Evolutionary conservation across 2,888 invertebrate species (phyloP), one percentile per base, ranked within the genome.

Genomic region (Crioceris asparagi): DNA sequence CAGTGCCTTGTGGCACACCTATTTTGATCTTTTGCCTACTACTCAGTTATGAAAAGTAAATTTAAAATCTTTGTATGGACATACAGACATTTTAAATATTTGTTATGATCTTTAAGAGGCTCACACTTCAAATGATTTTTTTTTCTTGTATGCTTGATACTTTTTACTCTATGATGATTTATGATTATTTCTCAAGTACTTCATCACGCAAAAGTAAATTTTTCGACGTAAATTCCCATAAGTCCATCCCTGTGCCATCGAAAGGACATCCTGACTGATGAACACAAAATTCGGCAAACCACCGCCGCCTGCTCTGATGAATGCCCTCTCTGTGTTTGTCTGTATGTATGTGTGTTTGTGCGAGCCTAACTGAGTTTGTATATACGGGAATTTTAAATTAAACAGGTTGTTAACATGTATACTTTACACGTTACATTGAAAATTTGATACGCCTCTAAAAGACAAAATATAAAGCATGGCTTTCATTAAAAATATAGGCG

Each of bases 371-470:
- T 12, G 14, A 30, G 26, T 36, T 21, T 33, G 25, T 35, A 33
- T 43, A 41, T 40, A 45, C 36, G 43, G 49, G 49, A 52, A 50
- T 52, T 51, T 51, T 51, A 52, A 53, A 54, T 53, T 48, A 51
- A 51, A 53, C 53, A 53, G 54, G 51, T 54, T 52, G 53, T 52
- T 51, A 51, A 48, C 51, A 51, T 53, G 49, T 51, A 46, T 52
- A 50, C 47, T 48, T 49, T 51, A 45, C 48, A 48, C 49, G 51
- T 51, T 44, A 46, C 51, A 49, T 50, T 51, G 42, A 48, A 46
- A 51, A 49, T 49, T 48, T 46, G 51, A 48, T 51, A 46, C 45
- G 51, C 46, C 47, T 53, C 50, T 40, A 48, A 51, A 50, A 51
- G n/a, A n/a, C n/a, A 43, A 43, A 38, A 42, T 42, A 51, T 50